These are phyloP conservation scores for Nothocercus nigrocapillus DNA, from an alignment of 2,113 vertebrate species.

Conservation along the genomic window DNA sequence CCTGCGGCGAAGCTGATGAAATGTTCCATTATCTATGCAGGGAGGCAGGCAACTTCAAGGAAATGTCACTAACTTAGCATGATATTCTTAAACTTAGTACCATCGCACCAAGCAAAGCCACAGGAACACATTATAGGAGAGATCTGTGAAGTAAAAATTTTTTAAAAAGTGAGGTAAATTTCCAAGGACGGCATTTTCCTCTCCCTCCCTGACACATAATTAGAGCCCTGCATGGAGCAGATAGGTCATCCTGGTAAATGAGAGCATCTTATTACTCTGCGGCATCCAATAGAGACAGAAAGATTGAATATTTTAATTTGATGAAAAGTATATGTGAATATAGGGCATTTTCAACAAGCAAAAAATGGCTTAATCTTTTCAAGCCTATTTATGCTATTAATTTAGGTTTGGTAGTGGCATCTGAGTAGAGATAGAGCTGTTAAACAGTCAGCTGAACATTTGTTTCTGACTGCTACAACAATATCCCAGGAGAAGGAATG, in stretches of 20 bases:
- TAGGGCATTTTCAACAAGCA: background rate
- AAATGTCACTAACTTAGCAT: slow-evolving; percentile 66
- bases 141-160: slow-evolving; percentile 29
- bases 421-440: slow-evolving; percentile 19
- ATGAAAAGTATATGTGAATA: background rate
- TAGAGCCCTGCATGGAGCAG: background rate
- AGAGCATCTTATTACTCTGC: slow-evolving; percentile 5
- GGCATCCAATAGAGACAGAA: background rate
- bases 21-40: slow-evolving; percentile 64
- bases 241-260: slow-evolving; percentile 9
- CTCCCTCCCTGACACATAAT: slow-evolving; percentile 7
- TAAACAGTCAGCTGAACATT: slow-evolving; percentile 47
- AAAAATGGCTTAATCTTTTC: background rate
- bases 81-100: slow-evolving; percentile 44
- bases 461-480: slow-evolving; percentile 35
- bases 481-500: slow-evolving; percentile 26
- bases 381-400: background rate
- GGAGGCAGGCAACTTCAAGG: slow-evolving; percentile 48
- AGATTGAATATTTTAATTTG: slow-evolving; percentile 9
- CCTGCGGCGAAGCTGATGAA: slow-evolving; percentile 70
- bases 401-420: background rate
- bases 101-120: slow-evolving; percentile 16
- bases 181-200: slow-evolving; percentile 28
- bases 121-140: slow-evolving; percentile 42
- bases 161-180: slow-evolving; percentile 31